Conservation (phyloP, 2,888 invertebrate genomes). For the Trissonchulus latispiculum region DNA sequence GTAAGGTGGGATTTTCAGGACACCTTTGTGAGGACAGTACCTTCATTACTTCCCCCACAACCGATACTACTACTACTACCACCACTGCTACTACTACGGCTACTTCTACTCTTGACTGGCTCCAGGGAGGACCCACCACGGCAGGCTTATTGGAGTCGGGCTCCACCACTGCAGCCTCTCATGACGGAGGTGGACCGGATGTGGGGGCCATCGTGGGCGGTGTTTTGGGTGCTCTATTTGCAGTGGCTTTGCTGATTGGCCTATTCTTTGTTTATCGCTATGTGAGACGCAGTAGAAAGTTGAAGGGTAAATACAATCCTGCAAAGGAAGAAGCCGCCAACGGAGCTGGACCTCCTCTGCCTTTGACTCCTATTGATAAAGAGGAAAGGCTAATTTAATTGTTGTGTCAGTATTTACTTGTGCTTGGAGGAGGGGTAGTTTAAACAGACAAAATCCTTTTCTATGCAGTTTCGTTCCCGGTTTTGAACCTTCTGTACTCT, state of each 20-base stretch:
- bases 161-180: no score
- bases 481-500: no score
- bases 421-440: no score
- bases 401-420: no score
- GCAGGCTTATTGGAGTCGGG: no score
- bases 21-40: neutral
- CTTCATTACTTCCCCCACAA: neutral
- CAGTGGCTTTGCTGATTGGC: constrained; percentile 18
- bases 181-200: neutral
- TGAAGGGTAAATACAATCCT: constrained; percentile 38
- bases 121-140: neutral
- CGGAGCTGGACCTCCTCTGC: constrained; percentile 35
- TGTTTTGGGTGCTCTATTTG: constrained; percentile 16
- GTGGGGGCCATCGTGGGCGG: neutral
- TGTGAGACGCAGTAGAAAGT: constrained; percentile 32
- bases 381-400: constrained; percentile 38
- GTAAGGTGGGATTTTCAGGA: neutral
- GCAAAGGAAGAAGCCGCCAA: constrained; percentile 36
- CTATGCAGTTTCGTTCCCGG: no score
- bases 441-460: no score
- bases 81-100: neutral
- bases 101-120: neutral
- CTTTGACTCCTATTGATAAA: constrained; percentile 35
- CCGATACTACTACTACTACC: neutral
- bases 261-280: constrained; percentile 29